Percentiles rank a stretch among this genome's conserved stretches.
Conservation (phyloP, 1,140 invertebrate genomes). For the Pogonognathellus flavescens region DNA sequence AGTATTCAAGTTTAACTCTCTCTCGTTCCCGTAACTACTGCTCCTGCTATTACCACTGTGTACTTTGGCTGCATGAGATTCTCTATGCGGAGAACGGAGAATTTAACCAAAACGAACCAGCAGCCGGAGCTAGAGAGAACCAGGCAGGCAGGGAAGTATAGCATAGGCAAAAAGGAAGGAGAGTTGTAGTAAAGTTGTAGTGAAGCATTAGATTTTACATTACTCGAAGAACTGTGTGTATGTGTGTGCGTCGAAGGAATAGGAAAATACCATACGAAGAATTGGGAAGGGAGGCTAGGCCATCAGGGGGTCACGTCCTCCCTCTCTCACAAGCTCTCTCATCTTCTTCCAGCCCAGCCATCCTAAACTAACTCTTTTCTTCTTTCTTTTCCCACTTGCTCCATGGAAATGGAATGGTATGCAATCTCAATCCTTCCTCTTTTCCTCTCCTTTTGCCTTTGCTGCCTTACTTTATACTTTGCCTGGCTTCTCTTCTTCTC, state of each 20-base stretch:
- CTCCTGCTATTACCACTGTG: background rate
- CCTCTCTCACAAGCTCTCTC: constrained; percentile 25
- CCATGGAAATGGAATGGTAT: constrained; percentile 9
- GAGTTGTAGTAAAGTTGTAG: no score
- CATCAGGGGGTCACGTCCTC: constrained; percentile 43
- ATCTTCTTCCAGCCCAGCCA: constrained; percentile 33
- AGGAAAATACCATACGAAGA: background rate
- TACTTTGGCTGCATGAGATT: constrained; percentile 30
- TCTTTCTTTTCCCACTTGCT: constrained; percentile 43
- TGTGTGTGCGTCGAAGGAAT: background rate
- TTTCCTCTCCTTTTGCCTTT: background rate
- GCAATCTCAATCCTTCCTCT: background rate
- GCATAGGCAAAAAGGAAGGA: no score
- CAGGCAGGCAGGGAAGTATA: no score
- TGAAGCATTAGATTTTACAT: no score
- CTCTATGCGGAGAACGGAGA: no score
- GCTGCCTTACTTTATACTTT: background rate
- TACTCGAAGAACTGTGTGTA: background rate
- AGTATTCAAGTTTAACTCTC: background rate
- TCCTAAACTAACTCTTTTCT: constrained; percentile 40
- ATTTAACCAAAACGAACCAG: no score
- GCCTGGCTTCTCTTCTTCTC: background rate
- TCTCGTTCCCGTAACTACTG: background rate
- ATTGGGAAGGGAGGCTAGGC: constrained; percentile 34
- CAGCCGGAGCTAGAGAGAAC: no score